Percentiles rank a stretch among this genome's conserved stretches.
phyloP scores from a whole-genome alignment of 2,888 invertebrate genomes.

The Macropis europaea region DNA sequence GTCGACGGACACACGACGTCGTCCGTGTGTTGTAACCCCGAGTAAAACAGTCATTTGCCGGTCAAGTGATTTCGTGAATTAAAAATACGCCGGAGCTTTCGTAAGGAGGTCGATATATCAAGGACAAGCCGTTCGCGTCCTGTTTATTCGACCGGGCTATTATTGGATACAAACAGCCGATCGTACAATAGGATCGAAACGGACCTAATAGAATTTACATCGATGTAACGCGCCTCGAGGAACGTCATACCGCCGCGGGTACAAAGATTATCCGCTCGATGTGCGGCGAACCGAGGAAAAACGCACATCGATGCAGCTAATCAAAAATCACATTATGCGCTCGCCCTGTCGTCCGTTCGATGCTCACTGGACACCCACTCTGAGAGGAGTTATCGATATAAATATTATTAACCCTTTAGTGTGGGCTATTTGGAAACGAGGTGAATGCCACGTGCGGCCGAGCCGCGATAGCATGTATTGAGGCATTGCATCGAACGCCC shows the following conservation, averaged over 20 bases:
- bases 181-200: conserved; percentile 49
- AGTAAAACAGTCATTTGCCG: conserved; percentile 33
- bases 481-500: too few species aligned
- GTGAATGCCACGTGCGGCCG: too few species aligned
- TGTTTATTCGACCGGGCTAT: conserved; percentile 51
- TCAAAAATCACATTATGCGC: conserved; percentile 32
- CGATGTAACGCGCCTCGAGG: neutral
- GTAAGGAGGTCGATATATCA: conserved; percentile 55
- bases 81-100: conserved; percentile 53
- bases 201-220: conserved; percentile 48
- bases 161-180: conserved; percentile 47
- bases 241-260: neutral
- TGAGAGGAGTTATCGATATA: too few species aligned
- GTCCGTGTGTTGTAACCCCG: conserved; percentile 11
- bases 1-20: neutral
- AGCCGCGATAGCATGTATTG: too few species aligned
- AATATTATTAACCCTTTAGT: too few species aligned
- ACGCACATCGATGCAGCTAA: conserved; percentile 19
- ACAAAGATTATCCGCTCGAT: conserved; percentile 10
- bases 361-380: too few species aligned
- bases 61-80: conserved; percentile 53
- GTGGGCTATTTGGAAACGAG: too few species aligned
- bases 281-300: conserved; percentile 22
- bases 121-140: conserved; percentile 49
- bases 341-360: neutral